Percentiles rank a stretch among this genome's conserved stretches.
These are phyloP conservation scores for Metellina segmentata DNA, from an alignment of 2,888 invertebrate genomes.

Conservation along the genomic window DNA sequence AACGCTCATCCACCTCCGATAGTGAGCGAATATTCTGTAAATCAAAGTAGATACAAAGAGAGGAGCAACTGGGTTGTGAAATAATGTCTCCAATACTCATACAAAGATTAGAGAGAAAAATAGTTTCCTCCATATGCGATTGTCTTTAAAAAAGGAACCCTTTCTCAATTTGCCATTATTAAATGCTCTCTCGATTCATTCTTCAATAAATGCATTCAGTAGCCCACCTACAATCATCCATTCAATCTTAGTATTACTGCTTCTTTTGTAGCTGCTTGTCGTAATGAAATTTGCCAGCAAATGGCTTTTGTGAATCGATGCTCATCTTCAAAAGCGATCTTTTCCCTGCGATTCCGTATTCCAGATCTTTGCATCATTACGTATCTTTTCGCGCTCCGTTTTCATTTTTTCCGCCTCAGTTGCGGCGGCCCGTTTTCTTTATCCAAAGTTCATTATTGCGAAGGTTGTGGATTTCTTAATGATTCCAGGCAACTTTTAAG, in stretches of 20 bases:
- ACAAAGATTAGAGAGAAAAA: not conserved
- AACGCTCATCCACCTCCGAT: too few relatives aligned
- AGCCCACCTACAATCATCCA: not conserved
- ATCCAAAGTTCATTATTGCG: conserved; percentile 22
- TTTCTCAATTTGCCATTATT: conserved; percentile 20
- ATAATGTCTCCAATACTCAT: too few relatives aligned
- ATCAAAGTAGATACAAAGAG: too few relatives aligned
- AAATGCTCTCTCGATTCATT: conserved; percentile 8
- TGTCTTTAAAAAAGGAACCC: conserved; percentile 26
- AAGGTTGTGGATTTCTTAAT: conserved; percentile 44
- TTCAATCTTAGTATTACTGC: not conserved
- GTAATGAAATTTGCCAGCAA: conserved; percentile 28
- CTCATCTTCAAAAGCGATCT: not conserved
- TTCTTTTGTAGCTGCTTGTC: conserved; percentile 1
- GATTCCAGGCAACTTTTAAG: conserved; percentile 54
- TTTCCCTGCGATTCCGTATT: not conserved
- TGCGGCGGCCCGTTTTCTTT: not conserved
- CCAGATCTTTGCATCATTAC: not conserved
- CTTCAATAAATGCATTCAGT: conserved; percentile 6
- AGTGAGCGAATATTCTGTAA: too few relatives aligned
- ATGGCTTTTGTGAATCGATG: conserved; percentile 32
- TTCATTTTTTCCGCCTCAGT: not conserved
- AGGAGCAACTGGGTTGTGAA: too few relatives aligned
- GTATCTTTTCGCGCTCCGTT: not conserved
- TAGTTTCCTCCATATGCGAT: conserved; percentile 2